Evolutionary conservation across 35 echinoderm and acorn worm species (phyloP), one percentile per base, ranked within the genome.

Genomic region (Ophiothrix spiculata): DNA sequence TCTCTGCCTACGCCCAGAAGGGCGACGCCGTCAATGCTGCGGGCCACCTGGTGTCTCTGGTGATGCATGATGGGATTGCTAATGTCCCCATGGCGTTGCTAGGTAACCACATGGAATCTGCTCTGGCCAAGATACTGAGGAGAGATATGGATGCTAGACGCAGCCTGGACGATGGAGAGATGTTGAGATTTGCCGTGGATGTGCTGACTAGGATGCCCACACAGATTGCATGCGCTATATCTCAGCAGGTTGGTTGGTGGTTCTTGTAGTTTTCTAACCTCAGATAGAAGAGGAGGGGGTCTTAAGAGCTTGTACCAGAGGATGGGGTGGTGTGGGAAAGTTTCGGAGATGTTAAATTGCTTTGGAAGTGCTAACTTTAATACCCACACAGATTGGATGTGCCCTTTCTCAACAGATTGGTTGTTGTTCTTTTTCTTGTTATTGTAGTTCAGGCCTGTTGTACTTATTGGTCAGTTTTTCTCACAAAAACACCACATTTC

Each of bases 31-130:
- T 42, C 31, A 39, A 32, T 4, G 56, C 88, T 0, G 80, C 39
- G 28, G 88, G 88, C 39, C 88, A 90, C 64, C 81, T 90, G 38
- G 88, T 90, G 14, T 90, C 88, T 56, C 69, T 90, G 35, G 80
- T 90, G 40, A 75, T 76, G 25, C 69, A 84, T 19, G 81, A 82
- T 37, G 88, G 88, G 33, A 42, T 78, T 10, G 17, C 39, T 35
- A 90, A 77, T 56, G 37, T 74, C 15, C 80, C 88, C 74, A 36
- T 90, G 39, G 77, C 69, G 29, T 74, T 90, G 80, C 88, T 90
- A 46, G 69, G 73, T 32, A 90, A 90, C 56, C 35, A 75, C 33
- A 84, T 84, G 80, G 88, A 90, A 69, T 37, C 81, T 12, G 88
- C 88, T 23, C 56, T 86, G 31, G 74, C 64, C 15, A 75, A 76